These are phyloP conservation scores for Sebastes schlegelii DNA, from an alignment of 2,113 vertebrate species.

Conservation along the genomic window DNA sequence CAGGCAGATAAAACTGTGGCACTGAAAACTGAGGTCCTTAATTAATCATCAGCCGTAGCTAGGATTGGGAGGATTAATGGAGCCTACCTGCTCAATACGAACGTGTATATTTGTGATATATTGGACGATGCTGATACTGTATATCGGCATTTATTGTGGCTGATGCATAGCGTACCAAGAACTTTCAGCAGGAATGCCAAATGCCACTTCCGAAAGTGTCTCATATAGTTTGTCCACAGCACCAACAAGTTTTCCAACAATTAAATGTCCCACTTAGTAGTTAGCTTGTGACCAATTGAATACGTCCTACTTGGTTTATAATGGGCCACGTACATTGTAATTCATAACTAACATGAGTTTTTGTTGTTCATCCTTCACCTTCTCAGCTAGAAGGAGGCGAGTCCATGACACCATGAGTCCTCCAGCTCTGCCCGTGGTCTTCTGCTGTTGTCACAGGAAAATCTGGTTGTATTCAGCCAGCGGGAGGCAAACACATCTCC, in stretches of 20 bases:
- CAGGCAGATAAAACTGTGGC: background rate
- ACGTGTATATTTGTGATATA: background rate
- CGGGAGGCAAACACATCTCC: conserved; percentile 57
- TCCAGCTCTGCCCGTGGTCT: conserved; percentile 82
- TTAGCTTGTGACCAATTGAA: background rate
- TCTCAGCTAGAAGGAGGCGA: conserved; percentile 74
- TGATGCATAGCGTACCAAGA: background rate
- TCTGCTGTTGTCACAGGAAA: conserved; percentile 91
- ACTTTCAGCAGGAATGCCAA: too few species aligned
- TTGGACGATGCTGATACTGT: background rate
- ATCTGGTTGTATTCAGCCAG: conserved; percentile 88
- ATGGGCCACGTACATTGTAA: background rate
- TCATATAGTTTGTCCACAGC: background rate
- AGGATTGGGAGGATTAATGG: background rate
- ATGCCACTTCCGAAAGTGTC: background rate
- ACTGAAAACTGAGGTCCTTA: background rate
- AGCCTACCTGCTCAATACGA: background rate
- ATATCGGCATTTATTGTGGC: background rate
- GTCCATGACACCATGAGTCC: conserved; percentile 90
- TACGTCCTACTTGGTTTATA: background rate
- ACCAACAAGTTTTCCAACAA: background rate
- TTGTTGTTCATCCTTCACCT: background rate
- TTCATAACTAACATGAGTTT: background rate
- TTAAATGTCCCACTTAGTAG: background rate
- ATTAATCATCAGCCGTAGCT: background rate